Percentiles rank a stretch among this genome's conserved stretches.
Conservation (phyloP, 2,797 vertebrate species). For the Gastrophryne carolinensis region DNA sequence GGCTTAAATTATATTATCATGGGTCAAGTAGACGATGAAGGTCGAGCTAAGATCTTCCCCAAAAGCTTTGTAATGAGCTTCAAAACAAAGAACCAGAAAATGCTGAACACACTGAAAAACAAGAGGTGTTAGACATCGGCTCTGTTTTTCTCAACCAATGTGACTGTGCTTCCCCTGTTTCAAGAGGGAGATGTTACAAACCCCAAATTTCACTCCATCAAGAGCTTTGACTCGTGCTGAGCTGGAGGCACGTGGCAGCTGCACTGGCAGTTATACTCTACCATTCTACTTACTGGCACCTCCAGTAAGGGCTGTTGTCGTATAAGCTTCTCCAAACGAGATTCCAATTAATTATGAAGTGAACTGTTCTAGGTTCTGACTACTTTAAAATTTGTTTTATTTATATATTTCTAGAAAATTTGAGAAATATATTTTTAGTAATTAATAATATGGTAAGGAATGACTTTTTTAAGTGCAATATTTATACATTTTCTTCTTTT, state of each 20-base stretch:
- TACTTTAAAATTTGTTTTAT: slow-evolving; percentile 60
- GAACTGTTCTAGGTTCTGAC: slow-evolving; percentile 45
- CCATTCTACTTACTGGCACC: slow-evolving; percentile 21
- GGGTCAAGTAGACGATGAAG: slow-evolving; percentile 91
- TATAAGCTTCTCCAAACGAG: slow-evolving; percentile 50
- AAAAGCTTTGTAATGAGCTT: slow-evolving; percentile 90
- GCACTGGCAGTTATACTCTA: not conserved
- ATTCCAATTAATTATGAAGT: slow-evolving; percentile 21
- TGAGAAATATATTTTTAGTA: slow-evolving; percentile 54
- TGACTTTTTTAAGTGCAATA: slow-evolving; percentile 70
- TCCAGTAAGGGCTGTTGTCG: slow-evolving; percentile 10
- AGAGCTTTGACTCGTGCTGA: not conserved
- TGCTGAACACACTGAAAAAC: slow-evolving; percentile 82
- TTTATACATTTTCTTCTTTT: slow-evolving; percentile 65
- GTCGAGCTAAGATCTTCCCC: slow-evolving; percentile 85
- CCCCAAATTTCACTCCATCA: not conserved
- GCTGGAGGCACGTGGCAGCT: not conserved
- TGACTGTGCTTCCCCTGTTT: slow-evolving; percentile 41
- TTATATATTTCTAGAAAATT: slow-evolving; percentile 60
- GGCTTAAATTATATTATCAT: slow-evolving; percentile 98
- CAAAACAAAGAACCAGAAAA: slow-evolving; percentile 93
- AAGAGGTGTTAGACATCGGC: slow-evolving; percentile 79
- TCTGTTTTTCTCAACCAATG: not conserved
- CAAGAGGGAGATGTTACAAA: slow-evolving; percentile 13
- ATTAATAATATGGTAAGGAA: slow-evolving; percentile 61